These are phyloP conservation scores for Netelia virgata DNA, from an alignment of 2,888 invertebrate species.

Conservation along the genomic window DNA sequence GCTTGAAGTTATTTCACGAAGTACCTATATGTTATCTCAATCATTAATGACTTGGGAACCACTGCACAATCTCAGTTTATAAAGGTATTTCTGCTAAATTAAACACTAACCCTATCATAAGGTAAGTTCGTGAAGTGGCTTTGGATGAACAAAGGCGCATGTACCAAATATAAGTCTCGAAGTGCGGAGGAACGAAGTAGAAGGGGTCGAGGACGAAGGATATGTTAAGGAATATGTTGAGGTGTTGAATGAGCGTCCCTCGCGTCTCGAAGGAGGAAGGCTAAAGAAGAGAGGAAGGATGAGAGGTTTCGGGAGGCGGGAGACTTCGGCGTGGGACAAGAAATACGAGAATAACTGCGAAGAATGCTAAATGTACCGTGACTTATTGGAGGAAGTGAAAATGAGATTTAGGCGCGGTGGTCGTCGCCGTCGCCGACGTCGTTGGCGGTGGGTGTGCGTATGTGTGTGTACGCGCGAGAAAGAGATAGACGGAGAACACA, in stretches of 20 bases:
- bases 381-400: conserved; percentile 79
- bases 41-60: conserved; percentile 69
- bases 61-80: conserved; percentile 71
- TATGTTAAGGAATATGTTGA: conserved; percentile 60
- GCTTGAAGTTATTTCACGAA: no score
- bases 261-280: conserved; percentile 29
- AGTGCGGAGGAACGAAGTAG: conserved; percentile 5
- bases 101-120: conserved; percentile 74
- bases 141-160: conserved; percentile 34
- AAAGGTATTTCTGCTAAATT: conserved; percentile 78
- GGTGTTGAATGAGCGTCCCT: conserved; percentile 58
- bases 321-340: conserved; percentile 69
- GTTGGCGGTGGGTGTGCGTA: conserved; percentile 13
- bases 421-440: conserved; percentile 35
- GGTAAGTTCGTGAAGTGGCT: conserved; percentile 61
- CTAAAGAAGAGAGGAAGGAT: conserved; percentile 59
- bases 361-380: conserved; percentile 82
- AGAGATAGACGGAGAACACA: background rate
- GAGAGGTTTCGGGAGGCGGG: conserved; percentile 10
- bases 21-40: conserved; percentile 42
- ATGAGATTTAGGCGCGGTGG: conserved; percentile 68
- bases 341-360: conserved; percentile 81
- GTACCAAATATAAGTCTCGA: conserved; percentile 33
- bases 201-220: conserved; percentile 29
- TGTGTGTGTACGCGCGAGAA: conserved; percentile 15